These are phyloP conservation scores for Hydractinia symbiolongicarpus DNA, from an alignment of 30 jellyfish, hydroid and myxozoan genomes.

Conservation along the genomic window DNA sequence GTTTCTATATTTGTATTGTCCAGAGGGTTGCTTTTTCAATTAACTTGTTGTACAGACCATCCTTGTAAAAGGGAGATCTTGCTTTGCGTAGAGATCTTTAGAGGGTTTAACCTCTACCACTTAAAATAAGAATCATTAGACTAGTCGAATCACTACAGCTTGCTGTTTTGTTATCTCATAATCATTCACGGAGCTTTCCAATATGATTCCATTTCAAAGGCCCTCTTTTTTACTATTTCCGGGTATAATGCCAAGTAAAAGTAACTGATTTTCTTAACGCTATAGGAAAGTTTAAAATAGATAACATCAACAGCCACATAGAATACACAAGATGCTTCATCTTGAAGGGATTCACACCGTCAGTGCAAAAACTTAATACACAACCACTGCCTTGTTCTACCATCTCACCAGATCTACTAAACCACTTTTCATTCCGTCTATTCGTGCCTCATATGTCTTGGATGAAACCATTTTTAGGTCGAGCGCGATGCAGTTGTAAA, in stretches of 20 bases:
- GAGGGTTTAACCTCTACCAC: too few relatives aligned
- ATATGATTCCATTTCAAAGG: background rate
- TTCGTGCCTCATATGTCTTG: background rate
- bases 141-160: too few relatives aligned
- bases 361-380: background rate
- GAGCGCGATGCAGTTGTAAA: background rate
- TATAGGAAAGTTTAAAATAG: background rate
- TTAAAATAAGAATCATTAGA: too few relatives aligned
- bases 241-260: background rate
- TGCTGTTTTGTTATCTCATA: too few relatives aligned
- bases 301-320: background rate
- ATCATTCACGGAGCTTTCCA: background rate
- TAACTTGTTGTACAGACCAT: too few relatives aligned
- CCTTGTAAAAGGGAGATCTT: too few relatives aligned
- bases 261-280: background rate
- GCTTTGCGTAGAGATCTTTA: too few relatives aligned
- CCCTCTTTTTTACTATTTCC: background rate
- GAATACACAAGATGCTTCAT: background rate
- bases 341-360: background rate
- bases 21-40: too few relatives aligned
- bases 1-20: too few relatives aligned
- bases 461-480: background rate
- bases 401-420: background rate
- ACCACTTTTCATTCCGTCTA: background rate
- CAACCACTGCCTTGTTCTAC: background rate